Base-by-base conservation (phyloP, 2,113 vertebrate species). In the Procavia capensis region DNA sequence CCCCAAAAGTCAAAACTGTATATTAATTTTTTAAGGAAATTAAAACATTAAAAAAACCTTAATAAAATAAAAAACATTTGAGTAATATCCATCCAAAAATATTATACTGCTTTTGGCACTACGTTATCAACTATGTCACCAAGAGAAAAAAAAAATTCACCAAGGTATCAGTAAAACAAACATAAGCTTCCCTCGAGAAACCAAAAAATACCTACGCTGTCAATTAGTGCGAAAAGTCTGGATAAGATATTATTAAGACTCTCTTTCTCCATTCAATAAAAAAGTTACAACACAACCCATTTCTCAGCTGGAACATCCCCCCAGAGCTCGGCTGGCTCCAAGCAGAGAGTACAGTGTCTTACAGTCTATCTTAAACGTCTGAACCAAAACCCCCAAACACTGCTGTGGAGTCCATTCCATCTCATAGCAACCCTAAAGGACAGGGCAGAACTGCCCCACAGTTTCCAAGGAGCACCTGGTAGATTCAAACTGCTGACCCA, bases 91-190 rank as follows among this genome's bases (percentile, higher is more conserved):
- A 63, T 78, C 25, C 54, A 70, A 85, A 70, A 82, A 43, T 27
- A 76, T 59, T 36, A 5, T 57, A 50, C 64, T 76, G 45, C 24
- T 85, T 72, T 39, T 31, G 13, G 81, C 63, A 64, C 80, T 92
- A 86, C 43, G 31, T 82, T 61, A 95, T 64, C 75, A 68, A 83
- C 39, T 91, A 59, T 83, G 72, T 92, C 43, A 92, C 83, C 63
- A 83, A 85, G 19, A 76, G 59, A 81, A 96, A 95, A 47, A 84
- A 83, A 13, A 90, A 6, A 39, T 68, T 54, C 50, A 54, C 50
- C 50, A 76, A 24, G 59, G 92, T 61, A 29, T 95, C n/a, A 90
- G 54, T 82, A 91, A 94, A 96, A 93, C 27, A 63, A 47, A 45
- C 3, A 80, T 24, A 47, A 45, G 41, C 86, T 93, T 22, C 50